Conservation (phyloP, 92 coral and sea anemone species). For the Desmophyllum pertusum region DNA sequence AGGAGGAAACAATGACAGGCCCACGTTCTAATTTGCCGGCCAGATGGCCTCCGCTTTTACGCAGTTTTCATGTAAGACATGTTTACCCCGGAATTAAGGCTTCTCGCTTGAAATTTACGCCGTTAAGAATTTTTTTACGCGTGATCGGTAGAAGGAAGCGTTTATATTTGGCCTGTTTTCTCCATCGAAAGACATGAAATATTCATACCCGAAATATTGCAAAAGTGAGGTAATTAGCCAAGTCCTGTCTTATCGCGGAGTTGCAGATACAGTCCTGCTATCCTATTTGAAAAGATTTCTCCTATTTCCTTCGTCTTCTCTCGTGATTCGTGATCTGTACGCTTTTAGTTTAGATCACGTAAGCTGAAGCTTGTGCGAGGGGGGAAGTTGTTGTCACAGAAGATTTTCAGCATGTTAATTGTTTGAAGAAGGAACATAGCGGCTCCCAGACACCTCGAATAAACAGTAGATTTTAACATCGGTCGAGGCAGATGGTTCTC, state of each 20-base stretch:
- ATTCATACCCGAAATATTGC: conserved; percentile 82
- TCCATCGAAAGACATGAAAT: conserved; percentile 81
- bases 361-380: conserved; percentile 15
- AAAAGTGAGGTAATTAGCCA: conserved; percentile 81
- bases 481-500: conserved; percentile 50
- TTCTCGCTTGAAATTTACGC: conserved; percentile 39
- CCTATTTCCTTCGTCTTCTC: neutral
- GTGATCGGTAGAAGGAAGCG: conserved; percentile 60
- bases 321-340: neutral
- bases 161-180: conserved; percentile 86
- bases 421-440: conserved; percentile 46
- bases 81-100: conserved; percentile 24
- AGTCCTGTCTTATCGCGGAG: conserved; percentile 42
- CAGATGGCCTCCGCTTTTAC: conserved; percentile 69
- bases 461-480: conserved; percentile 40
- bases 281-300: conserved; percentile 29
- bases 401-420: conserved; percentile 55
- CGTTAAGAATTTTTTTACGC: conserved; percentile 48
- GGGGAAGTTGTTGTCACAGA: conserved; percentile 28
- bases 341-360: conserved; percentile 22
- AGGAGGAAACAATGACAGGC: conserved; percentile 89
- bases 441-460: conserved; percentile 45
- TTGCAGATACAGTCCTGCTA: conserved; percentile 5
- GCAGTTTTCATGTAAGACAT: neutral
- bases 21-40: conserved; percentile 82